A percentile compares a stretch with the other conserved stretches of the same genome.
Evolutionary conservation across 92 coral and sea anemone species (phyloP).

Genomic region (Pocillopora meandrina): DNA sequence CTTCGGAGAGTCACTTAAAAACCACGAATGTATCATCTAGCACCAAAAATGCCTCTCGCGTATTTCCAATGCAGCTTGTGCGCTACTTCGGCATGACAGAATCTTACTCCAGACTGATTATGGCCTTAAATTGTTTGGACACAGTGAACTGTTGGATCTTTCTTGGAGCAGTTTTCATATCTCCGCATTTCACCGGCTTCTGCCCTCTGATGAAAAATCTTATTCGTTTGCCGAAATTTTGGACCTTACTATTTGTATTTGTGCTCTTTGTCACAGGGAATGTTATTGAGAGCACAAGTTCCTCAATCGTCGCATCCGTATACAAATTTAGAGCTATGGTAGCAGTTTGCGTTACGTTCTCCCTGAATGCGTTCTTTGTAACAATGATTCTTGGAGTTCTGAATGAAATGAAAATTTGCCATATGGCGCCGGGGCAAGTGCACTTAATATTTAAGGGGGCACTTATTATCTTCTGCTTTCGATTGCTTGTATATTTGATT

Average conservation of each 20-base stretch:
- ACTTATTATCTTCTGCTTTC: no score
- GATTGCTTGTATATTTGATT: no score
- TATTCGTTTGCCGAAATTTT: slow-evolving; percentile 4
- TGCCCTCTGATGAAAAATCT: background rate
- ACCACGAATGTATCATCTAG: background rate
- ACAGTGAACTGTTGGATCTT: background rate
- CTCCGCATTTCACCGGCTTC: background rate
- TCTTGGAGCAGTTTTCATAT: slow-evolving; percentile 3
- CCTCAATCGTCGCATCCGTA: background rate
- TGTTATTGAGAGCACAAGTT: background rate
- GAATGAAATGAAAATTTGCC: no score
- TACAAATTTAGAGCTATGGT: background rate
- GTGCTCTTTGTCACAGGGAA: background rate
- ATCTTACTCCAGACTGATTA: background rate
- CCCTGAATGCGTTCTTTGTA: background rate
- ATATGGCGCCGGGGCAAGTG: no score
- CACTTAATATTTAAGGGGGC: no score
- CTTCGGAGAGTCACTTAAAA: no score
- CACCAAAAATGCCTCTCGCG: background rate
- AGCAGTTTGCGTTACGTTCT: background rate
- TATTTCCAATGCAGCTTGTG: background rate
- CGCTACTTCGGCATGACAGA: slow-evolving; percentile 2
- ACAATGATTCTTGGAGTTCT: no score
- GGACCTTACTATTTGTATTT: background rate
- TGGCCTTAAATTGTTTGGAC: background rate